Evolutionary conservation across 2,113 vertebrate species (phyloP).

Genomic region (Pterocles burchelli): DNA sequence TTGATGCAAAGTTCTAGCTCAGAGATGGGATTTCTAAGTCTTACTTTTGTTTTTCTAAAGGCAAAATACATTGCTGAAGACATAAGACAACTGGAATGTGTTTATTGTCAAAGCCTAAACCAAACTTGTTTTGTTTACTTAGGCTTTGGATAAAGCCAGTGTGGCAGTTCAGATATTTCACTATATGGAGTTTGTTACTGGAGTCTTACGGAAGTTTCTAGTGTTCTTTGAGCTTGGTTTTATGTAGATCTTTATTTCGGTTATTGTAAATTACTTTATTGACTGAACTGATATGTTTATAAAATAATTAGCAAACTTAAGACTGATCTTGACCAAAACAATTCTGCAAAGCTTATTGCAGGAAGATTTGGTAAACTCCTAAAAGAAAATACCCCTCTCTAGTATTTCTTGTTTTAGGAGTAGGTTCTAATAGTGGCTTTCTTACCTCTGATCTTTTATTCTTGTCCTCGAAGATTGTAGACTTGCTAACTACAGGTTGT

Average conservation of each 20-base stretch:
- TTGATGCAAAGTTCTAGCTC: neutral
- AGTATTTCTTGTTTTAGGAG: neutral
- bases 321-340: neutral
- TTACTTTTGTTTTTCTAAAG: neutral
- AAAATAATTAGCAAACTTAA: too few relatives aligned
- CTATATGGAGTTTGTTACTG: neutral
- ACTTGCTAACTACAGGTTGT: neutral
- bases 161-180: neutral
- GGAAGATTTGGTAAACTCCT: neutral
- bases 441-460: neutral
- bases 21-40: neutral
- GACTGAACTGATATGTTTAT: neutral
- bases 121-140: neutral
- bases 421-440: neutral
- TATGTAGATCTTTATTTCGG: neutral
- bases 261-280: neutral
- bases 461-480: neutral
- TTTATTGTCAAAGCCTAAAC: neutral
- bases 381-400: neutral
- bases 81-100: neutral
- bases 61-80: neutral
- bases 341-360: neutral
- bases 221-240: neutral
- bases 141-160: neutral
- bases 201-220: neutral